Evolutionary conservation across 2,113 vertebrate species (phyloP).

Genomic region (Crypturellus undulatus): DNA sequence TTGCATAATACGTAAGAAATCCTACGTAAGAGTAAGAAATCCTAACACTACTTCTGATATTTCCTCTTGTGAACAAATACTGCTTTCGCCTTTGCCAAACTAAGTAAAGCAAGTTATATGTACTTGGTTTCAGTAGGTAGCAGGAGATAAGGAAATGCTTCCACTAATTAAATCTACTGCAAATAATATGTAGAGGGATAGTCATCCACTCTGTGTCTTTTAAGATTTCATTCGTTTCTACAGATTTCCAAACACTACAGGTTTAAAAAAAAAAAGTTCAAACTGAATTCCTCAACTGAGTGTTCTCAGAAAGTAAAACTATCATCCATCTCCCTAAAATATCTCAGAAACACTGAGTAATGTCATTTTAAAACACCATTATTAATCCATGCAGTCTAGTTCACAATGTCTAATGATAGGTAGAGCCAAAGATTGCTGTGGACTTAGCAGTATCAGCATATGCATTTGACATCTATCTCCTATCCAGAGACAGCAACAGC

Average conservation of each 20-base stretch:
- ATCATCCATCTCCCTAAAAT: background rate
- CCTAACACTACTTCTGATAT: background rate
- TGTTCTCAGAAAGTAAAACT: background rate
- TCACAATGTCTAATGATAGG: background rate
- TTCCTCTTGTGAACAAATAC: background rate
- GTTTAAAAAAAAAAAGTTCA: background rate
- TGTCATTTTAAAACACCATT: background rate
- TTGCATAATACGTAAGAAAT: too few relatives aligned
- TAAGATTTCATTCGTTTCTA: background rate
- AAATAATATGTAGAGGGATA: background rate
- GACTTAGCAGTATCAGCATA: background rate
- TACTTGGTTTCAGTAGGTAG: background rate
- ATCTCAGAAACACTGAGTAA: background rate
- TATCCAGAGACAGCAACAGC: background rate
- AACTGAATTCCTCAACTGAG: background rate
- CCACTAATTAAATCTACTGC: background rate
- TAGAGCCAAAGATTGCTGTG: background rate
- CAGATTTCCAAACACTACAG: background rate
- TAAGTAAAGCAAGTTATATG: background rate
- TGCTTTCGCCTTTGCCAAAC: background rate
- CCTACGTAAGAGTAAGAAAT: too few relatives aligned
- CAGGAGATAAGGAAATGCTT: background rate
- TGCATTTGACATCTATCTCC: background rate
- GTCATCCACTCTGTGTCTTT: background rate
- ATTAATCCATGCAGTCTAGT: background rate